Base-by-base conservation (phyloP, 2,888 invertebrate species). In the Cheilosia vulpina region DNA sequence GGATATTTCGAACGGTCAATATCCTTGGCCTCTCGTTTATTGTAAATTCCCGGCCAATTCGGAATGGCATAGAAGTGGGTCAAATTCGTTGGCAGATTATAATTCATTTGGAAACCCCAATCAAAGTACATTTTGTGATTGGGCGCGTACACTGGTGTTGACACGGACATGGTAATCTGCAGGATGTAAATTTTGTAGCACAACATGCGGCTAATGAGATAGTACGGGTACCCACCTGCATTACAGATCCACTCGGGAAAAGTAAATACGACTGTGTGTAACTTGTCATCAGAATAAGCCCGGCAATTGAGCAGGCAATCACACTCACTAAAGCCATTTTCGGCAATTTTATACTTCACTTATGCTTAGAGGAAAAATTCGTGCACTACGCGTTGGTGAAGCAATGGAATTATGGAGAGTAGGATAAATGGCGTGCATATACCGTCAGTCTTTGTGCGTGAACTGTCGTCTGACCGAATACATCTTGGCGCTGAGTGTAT, bases 41-140 rank as follows among this genome's bases (percentile, higher is more conserved):
- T 53, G 68, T 87, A 17, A 85, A 89, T 89, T 5, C 89, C 89
- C 0, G 92, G 90, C 92, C 92, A 92, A 11, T 90, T 90, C 15
- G 92, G 92, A 24, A 91, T 89, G 68, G 89, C 90, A 55, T 92
- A 92, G 79, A 92, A 92, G 1, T 89, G 88, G 0, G 88, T 87
- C 2, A 91, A 43, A 31, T 88, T 87, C 41, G 66, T 79, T 2
- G 92, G 92, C 43, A 92, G 77, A 34, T 89, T 89, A 55, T 92
- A 92, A 53, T 90, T 89, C 87, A 92, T 89, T 87, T 90, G 91
- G 63, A 92, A 91, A n/a, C 92, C 92, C 90, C 91, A 91, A 88
- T 92, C 92, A 52, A 91, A 78, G 4, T 90, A 88, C 19, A 91
- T 89, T 4, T 90, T 90, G 4, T 92, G 90, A 15, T 92, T 91